Evolutionary conservation across 2,797 vertebrate genomes (phyloP), one percentile per base, ranked within the genome.

Genomic region (Danio tinwini): DNA sequence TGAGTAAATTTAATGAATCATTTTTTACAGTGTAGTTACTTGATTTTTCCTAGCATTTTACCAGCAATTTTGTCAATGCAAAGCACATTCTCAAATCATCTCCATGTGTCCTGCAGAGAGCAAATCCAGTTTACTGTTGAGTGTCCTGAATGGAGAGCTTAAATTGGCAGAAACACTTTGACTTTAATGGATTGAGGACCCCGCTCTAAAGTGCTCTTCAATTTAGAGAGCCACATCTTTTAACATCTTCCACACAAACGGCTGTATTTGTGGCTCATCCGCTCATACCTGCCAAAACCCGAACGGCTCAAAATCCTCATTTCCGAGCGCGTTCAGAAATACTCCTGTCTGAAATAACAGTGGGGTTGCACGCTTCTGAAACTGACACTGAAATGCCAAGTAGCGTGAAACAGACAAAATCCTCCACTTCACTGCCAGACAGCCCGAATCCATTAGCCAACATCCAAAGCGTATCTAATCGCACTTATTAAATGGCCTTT

Each of bases 401-500:
- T 45, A 61, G 44, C 37, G n/a, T 44, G 47, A 65, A 83, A 80
- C 8, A 86, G 81, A 88, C 88, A 73, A 82, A 86, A 87, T 84
- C 86, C 81, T 74, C 76, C 76, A 75, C 82, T 81, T 87, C 7
- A 76, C 85, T 86, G 71, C n/a, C 39, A 80, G 52, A 79, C 77
- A 55, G 44, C 85, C 87, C 83, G 89, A 89, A 85, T 68, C 65
- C 86, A 91, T 88, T 69, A 82, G 85, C 85, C 86, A 82, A 69
- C 65, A 87, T 81, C 78, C 83, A 55, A 17, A 8, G 68, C 80
- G 19, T 74, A 58, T 78, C 75, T 62, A 42, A 73, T 58, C 55
- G 0, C 6, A 59, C 56, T 59, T 61, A 39, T 61, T 14, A 61
- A 61, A 61, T 61, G 13, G 13, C 13, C 39, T 61, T 39, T 61